Percentiles rank a stretch among this genome's conserved stretches.
Conservation (phyloP, 2,888 invertebrate genomes). For the Drosophila limbata region DNA sequence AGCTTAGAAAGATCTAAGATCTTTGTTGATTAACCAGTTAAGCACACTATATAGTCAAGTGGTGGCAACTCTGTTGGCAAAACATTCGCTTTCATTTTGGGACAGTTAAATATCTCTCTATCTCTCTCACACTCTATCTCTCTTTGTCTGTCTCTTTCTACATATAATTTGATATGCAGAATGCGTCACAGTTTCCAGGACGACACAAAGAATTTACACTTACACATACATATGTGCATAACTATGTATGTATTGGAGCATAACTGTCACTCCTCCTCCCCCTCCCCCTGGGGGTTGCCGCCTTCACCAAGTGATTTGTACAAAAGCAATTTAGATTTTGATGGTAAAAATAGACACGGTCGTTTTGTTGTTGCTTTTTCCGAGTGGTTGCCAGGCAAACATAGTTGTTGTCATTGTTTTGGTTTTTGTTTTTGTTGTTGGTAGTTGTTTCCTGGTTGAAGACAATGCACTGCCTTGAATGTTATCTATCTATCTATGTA, state of each 20-base stretch:
- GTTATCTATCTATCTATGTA: slow-evolving; percentile 27
- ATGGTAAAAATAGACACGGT: slow-evolving; percentile 68
- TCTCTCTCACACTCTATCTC: neutral
- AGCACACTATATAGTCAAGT: neutral
- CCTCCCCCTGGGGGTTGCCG: slow-evolving; percentile 1
- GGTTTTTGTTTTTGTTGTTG: slow-evolving; percentile 18
- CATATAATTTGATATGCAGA: slow-evolving; percentile 31
- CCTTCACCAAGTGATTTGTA: slow-evolving; percentile 43
- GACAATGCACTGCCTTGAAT: slow-evolving; percentile 79
- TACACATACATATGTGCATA: neutral
- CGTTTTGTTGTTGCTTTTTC: slow-evolving; percentile 42
- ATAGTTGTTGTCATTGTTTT: slow-evolving; percentile 15
- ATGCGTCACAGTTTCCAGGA: slow-evolving; percentile 40
- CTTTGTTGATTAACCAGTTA: neutral
- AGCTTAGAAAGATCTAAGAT: neutral
- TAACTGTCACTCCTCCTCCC: slow-evolving; percentile 35
- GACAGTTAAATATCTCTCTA: slow-evolving; percentile 1
- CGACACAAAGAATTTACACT: slow-evolving; percentile 18
- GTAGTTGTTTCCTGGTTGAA: slow-evolving; percentile 58
- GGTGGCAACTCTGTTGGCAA: slow-evolving; percentile 17
- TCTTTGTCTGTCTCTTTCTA: neutral
- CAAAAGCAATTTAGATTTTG: slow-evolving; percentile 61
- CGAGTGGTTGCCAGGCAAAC: slow-evolving; percentile 58
- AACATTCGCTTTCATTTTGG: slow-evolving; percentile 15
- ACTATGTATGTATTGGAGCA: slow-evolving; percentile 31